phyloP scores from a whole-genome alignment of 2,888 invertebrate species.

The Ariolimax columbianus region DNA sequence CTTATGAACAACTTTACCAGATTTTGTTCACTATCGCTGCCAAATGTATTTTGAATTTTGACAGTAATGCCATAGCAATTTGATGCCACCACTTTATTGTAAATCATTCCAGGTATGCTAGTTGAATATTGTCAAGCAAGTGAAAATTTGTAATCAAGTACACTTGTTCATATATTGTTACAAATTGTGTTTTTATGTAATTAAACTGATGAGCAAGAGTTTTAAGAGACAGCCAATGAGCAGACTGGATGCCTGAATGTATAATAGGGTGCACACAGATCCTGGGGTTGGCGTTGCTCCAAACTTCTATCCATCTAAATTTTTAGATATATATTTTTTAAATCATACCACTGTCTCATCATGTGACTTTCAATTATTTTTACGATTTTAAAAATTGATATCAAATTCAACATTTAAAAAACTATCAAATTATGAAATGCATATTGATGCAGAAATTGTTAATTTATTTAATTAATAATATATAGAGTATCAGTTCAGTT shows the following conservation, averaged over 20 bases:
- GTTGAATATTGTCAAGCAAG: slow-evolving; percentile 13
- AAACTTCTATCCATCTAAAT: slow-evolving; percentile 1
- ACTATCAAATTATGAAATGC: background rate
- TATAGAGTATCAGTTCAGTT: background rate
- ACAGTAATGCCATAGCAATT: background rate
- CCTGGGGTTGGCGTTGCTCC: background rate
- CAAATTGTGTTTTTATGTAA: background rate
- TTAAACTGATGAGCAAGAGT: background rate
- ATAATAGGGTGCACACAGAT: background rate
- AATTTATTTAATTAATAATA: background rate
- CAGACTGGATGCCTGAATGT: background rate
- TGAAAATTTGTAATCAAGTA: background rate
- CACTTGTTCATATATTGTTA: background rate
- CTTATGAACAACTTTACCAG: background rate
- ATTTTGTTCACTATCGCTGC: background rate
- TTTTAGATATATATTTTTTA: background rate
- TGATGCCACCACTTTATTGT: slow-evolving; percentile 12
- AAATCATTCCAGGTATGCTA: slow-evolving; percentile 45
- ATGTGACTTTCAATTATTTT: too few species aligned
- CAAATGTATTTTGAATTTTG: background rate
- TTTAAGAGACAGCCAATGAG: too few species aligned
- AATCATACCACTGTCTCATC: too few species aligned
- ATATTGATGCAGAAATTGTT: background rate
- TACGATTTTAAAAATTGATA: too few species aligned
- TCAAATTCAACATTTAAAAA: background rate